Base-by-base conservation (phyloP, 2,888 invertebrate genomes). In the Cenopis cana region DNA sequence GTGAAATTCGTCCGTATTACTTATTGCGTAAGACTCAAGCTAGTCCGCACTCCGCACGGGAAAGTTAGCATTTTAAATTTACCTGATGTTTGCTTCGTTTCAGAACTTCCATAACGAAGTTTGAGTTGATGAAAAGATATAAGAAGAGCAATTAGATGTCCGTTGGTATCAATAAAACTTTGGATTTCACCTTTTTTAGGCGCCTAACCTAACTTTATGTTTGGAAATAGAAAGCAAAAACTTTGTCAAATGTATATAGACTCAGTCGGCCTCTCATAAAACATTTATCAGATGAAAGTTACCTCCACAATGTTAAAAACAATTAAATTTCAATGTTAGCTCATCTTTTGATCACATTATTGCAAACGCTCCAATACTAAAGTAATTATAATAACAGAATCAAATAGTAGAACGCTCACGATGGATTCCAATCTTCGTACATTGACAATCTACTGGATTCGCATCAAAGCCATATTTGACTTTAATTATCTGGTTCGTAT, bases 41-140 rank as follows among this genome's bases (percentile, higher is more conserved):
- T 65, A 0, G 12, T 5, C 17, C 11, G 64, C n/a, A n/a, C n/a
- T 24, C 5, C 6, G n/a, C 9, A 18, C n/a, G 5, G 18, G 1
- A 24, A 55, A 55, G 20, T 65, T 59, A 33, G 57, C 52, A 70
- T 65, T 70, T 70, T 59, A 54, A 69, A 57, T 64, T 50, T 64
- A 52, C 69, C 69, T 70, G 69, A 70, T 65, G 57, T 70, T 65
- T 65, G 57, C 56, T 69, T 52, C 54, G 59, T 59, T 65, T 33
- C 41, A 11, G 14, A 61, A 61, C 41, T 61, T 61, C 20, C 14
- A 18, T 59, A 68, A 61, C 41, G 14, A 68, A 68, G 54, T 68
- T 68, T 17, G n/a, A 50, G n/a, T 29, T 60, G 29, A 61, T 68
- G 52, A 54, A 65, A 38, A 60, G 18, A 46, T 54, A 56, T 36